Evolutionary conservation across 2,888 invertebrate species (phyloP).

Genomic region (Zhuqinia jingwanae): DNA sequence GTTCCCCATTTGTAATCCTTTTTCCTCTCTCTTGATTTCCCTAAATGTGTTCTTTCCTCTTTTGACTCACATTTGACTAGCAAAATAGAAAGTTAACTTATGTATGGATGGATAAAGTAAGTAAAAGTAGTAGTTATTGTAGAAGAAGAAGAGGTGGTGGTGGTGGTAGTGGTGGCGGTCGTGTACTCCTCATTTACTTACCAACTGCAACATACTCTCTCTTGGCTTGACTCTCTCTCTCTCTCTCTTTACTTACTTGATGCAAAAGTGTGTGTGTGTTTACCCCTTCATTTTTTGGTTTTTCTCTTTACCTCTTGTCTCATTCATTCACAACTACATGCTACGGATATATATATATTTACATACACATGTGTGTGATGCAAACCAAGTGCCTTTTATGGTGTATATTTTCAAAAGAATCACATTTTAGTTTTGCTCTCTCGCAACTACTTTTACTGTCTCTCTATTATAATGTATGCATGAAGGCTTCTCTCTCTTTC

Average conservation of each 20-base stretch:
- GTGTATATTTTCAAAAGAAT: background rate
- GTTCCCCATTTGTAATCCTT: slow-evolving; percentile 79
- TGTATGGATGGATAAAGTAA: slow-evolving; percentile 28
- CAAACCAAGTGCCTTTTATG: background rate
- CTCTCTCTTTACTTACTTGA: slow-evolving; percentile 10
- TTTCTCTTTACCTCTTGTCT: slow-evolving; percentile 19
- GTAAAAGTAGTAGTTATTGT: background rate
- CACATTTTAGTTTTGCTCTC: background rate
- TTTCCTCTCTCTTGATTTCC: slow-evolving; percentile 75
- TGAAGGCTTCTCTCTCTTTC: slow-evolving; percentile 27
- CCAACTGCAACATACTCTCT: slow-evolving; percentile 9
- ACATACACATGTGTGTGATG: background rate
- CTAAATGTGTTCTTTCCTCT: slow-evolving; percentile 75
- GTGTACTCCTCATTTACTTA: slow-evolving; percentile 59
- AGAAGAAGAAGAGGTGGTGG: too few relatives aligned
- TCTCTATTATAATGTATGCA: slow-evolving; percentile 27
- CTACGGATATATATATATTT: slow-evolving; percentile 4
- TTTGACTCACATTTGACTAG: slow-evolving; percentile 67
- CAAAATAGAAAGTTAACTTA: slow-evolving; percentile 61
- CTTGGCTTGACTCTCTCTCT: background rate
- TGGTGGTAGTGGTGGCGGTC: too few relatives aligned
- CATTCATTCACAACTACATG: slow-evolving; percentile 32
- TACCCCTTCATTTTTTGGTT: background rate
- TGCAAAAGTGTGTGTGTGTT: slow-evolving; percentile 6
- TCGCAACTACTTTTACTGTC: background rate